These are phyloP conservation scores for Pandion haliaetus DNA, from an alignment of 2,113 vertebrate genomes.

Conservation along the genomic window DNA sequence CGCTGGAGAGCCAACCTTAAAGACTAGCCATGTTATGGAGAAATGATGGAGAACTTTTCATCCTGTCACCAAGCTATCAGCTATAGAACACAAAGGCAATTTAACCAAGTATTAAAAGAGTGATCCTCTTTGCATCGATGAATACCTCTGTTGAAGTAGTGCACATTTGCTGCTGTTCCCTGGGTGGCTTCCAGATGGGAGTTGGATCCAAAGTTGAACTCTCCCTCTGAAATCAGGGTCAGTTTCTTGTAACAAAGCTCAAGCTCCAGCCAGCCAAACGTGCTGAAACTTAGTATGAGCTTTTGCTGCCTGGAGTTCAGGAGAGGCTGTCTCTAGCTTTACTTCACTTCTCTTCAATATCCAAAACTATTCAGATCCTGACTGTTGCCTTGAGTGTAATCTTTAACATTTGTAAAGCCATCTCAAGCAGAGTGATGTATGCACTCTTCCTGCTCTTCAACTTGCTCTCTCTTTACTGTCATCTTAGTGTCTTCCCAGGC, in stretches of 20 bases:
- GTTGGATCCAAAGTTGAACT: background rate
- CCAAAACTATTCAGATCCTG: background rate
- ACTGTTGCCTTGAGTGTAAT: background rate
- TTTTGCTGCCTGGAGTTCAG: background rate
- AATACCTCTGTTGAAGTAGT: background rate
- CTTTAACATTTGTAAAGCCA: background rate
- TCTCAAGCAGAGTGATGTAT: background rate
- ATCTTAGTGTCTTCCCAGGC: background rate
- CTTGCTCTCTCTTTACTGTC: background rate
- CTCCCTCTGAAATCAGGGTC: background rate
- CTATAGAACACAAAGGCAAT: background rate
- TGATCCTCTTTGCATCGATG: background rate
- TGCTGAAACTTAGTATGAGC: background rate
- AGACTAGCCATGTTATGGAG: background rate
- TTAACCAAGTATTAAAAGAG: background rate
- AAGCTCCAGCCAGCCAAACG: background rate
- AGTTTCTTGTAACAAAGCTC: background rate
- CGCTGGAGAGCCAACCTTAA: background rate
- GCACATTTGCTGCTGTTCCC: background rate
- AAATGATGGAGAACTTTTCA: background rate
- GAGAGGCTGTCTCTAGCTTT: background rate
- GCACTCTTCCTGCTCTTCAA: background rate
- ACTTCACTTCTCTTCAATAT: background rate
- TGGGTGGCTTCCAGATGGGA: background rate
- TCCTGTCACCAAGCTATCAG: background rate